Evolutionary conservation across 35 echinoderm and acorn worm genomes (phyloP).

Genomic region (Hemicentrotus pulcherrimus): DNA sequence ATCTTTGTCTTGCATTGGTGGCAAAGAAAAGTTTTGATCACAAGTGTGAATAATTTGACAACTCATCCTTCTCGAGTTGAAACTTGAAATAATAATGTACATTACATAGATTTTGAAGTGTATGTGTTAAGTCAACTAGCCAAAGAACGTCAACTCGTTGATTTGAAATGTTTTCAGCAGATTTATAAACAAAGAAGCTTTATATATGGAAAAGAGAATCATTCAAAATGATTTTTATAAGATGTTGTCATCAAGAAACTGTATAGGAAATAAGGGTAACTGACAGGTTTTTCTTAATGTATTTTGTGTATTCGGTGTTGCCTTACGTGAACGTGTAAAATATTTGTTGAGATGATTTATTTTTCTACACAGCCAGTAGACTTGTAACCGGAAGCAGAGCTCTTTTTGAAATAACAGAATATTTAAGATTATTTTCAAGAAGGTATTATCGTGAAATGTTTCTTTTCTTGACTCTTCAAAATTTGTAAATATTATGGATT

Average conservation of each 20-base stretch:
- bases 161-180: background rate
- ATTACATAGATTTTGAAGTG: background rate
- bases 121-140: background rate
- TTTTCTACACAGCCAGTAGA: constrained; percentile 33
- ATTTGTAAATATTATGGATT: background rate
- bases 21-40: too few species aligned
- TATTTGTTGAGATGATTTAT: constrained; percentile 45
- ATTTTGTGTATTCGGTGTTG: constrained; percentile 14
- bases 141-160: background rate
- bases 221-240: background rate
- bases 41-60: too few species aligned
- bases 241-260: background rate
- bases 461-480: background rate
- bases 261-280: background rate
- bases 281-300: background rate
- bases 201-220: background rate
- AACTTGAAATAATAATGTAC: background rate
- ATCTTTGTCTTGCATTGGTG: too few species aligned
- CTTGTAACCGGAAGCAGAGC: background rate
- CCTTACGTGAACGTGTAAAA: background rate
- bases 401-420: constrained; percentile 2
- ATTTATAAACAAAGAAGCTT: background rate
- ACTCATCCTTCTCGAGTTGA: background rate
- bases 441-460: background rate
- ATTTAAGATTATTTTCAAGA: constrained; percentile 27